Percentiles rank a stretch among this genome's conserved stretches.
These are phyloP conservation scores for Bos indicus DNA, from an alignment of 2,113 vertebrate genomes.

Conservation along the genomic window DNA sequence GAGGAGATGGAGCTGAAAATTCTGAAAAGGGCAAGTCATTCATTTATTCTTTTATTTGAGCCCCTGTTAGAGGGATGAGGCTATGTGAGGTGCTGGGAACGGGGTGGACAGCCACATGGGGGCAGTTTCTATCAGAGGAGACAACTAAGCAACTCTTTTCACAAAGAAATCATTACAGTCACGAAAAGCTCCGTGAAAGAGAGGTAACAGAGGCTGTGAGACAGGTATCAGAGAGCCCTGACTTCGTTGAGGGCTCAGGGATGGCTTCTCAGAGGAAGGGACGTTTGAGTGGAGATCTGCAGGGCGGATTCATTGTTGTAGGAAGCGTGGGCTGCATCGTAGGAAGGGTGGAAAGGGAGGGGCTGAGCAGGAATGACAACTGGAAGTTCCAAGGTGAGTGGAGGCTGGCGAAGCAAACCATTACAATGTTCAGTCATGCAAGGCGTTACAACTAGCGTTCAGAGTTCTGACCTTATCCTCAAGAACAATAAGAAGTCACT, in stretches of 20 bases:
- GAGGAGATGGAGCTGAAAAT: neutral
- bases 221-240: neutral
- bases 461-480: neutral
- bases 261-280: neutral
- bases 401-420: neutral
- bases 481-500: neutral
- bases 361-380: neutral
- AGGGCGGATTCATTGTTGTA: neutral
- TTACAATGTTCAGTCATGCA: neutral
- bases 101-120: neutral
- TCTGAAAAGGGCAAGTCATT: neutral
- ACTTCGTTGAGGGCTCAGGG: neutral
- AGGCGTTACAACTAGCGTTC: neutral
- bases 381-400: neutral
- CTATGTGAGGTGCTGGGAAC: neutral
- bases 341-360: neutral
- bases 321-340: accelerated
- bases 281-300: neutral
- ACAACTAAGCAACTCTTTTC: neutral
- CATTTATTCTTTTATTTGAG: neutral
- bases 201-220: neutral
- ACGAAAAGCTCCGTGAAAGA: neutral
- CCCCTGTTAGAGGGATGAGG: neutral
- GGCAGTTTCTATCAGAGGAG: neutral
- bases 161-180: neutral